A percentile compares a stretch with the other conserved stretches of the same genome.
Conservation (phyloP, 2,888 invertebrate genomes). For the Halictus ligatus region DNA sequence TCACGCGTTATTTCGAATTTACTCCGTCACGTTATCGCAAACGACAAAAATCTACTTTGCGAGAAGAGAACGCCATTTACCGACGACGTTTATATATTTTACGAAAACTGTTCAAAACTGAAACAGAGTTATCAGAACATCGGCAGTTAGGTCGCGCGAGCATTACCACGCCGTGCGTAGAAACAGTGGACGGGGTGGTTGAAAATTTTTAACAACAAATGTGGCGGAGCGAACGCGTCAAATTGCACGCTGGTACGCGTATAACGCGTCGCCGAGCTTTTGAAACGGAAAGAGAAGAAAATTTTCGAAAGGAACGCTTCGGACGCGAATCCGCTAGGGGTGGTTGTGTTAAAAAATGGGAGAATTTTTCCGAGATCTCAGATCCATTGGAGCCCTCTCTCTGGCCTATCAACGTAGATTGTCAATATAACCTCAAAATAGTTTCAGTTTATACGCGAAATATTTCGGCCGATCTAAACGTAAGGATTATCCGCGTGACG, state of each 20-base stretch:
- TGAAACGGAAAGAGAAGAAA: background rate
- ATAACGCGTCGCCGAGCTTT: background rate
- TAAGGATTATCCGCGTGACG: conserved; percentile 2
- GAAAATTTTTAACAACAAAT: conserved; percentile 60
- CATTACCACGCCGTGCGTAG: conserved; percentile 36
- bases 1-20: background rate
- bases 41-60: background rate
- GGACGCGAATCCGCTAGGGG: background rate
- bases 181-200: conserved; percentile 21
- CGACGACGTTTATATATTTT: background rate
- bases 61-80: background rate
- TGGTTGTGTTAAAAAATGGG: conserved; percentile 12
- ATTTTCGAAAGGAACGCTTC: background rate
- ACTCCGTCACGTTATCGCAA: background rate
- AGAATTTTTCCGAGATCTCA: conserved; percentile 39
- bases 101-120: background rate
- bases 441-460: conserved; percentile 23
- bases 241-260: conserved; percentile 42
- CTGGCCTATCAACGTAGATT: conserved; percentile 51
- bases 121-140: conserved; percentile 11
- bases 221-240: conserved; percentile 53
- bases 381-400: conserved; percentile 48
- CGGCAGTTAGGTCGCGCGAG: conserved; percentile 23
- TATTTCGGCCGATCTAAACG: conserved; percentile 14
- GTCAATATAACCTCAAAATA: conserved; percentile 74